Evolutionary conservation across 1,140 invertebrate genomes (phyloP).

Genomic region (Amyelois transitella): DNA sequence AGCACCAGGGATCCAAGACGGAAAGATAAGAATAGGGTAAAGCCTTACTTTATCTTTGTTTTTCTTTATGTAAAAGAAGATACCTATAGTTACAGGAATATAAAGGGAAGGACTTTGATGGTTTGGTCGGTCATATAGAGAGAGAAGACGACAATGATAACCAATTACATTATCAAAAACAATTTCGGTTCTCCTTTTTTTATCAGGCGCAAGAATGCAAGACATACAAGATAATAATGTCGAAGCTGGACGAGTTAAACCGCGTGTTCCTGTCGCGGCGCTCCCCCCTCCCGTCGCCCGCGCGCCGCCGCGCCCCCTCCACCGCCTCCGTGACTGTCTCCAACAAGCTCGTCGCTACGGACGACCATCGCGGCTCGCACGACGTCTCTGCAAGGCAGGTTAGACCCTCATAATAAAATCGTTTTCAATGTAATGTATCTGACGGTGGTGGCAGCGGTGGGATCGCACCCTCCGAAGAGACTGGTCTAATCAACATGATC

Average conservation of each 20-base stretch:
- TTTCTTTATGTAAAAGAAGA: too few species aligned
- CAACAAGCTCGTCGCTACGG: constrained; percentile 42
- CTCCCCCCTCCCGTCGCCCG: constrained; percentile 1
- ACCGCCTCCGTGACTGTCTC: constrained; percentile 32
- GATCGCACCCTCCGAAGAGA: too few species aligned
- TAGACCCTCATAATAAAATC: too few species aligned
- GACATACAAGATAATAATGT: constrained; percentile 63
- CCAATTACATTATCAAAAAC: too few species aligned
- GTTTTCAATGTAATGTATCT: too few species aligned
- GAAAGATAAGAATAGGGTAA: constrained; percentile 32
- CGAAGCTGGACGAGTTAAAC: constrained; percentile 51
- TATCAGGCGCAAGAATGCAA: constrained; percentile 47
- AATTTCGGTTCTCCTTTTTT: neutral
- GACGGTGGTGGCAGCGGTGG: too few species aligned
- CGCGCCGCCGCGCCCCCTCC: constrained; percentile 12
- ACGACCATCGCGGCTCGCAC: constrained; percentile 6
- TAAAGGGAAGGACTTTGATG: too few species aligned
- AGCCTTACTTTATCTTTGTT: neutral
- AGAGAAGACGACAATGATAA: too few species aligned
- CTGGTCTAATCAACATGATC: too few species aligned
- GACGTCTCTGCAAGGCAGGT: neutral
- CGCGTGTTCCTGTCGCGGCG: constrained; percentile 29
- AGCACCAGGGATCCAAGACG: constrained; percentile 18
- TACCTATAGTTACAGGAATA: too few species aligned
- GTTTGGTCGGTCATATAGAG: too few species aligned